Percentiles rank a stretch among this genome's conserved stretches.
Conservation (phyloP, 2,888 invertebrate genomes). For the Oasisia sp. region DNA sequence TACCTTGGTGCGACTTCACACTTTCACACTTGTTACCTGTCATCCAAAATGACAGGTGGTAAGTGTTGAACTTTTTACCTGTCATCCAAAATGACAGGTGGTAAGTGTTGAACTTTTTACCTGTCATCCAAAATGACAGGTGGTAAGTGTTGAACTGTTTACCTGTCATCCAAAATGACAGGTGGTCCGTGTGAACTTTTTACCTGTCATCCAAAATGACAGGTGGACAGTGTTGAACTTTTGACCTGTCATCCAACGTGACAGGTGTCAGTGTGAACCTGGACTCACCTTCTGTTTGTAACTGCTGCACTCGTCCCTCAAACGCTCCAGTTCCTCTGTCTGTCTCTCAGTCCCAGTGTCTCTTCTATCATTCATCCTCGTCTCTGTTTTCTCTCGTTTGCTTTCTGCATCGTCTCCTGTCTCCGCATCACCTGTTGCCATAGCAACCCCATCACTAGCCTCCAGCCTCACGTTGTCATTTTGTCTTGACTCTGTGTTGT, state of each 20-base stretch:
- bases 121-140: too few species aligned
- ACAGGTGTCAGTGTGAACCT: neutral
- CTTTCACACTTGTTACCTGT: too few species aligned
- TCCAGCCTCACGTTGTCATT: neutral
- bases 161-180: too few species aligned
- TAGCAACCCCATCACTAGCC: neutral
- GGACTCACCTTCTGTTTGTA: neutral
- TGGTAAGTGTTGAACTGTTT: neutral
- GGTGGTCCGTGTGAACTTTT: too few species aligned
- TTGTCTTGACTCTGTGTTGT: neutral
- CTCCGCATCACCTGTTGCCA: neutral
- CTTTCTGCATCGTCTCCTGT: neutral
- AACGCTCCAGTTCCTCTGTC: neutral
- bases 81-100: too few species aligned
- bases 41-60: too few species aligned
- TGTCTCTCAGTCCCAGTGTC: neutral
- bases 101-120: too few species aligned
- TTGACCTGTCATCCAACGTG: too few species aligned
- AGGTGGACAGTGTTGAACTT: too few species aligned
- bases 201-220: too few species aligned
- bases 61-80: too few species aligned
- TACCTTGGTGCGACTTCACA: too few species aligned
- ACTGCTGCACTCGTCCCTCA: neutral
- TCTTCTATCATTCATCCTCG: neutral
- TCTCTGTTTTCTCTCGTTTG: neutral